These are phyloP conservation scores for Trichonephila clavipes DNA, from an alignment of 1,140 invertebrate genomes.

Conservation along the genomic window DNA sequence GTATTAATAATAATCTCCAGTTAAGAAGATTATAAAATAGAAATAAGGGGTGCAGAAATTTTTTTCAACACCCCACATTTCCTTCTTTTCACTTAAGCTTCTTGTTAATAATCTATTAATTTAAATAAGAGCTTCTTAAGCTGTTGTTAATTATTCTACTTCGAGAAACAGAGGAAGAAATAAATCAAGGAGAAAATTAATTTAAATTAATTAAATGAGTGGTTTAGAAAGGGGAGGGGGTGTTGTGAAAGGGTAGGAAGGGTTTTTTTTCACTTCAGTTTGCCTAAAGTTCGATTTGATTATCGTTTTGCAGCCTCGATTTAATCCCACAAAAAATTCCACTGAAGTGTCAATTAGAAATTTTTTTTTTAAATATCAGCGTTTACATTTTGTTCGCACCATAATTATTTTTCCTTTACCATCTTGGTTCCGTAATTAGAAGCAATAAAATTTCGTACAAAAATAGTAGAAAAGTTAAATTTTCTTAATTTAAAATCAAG, in stretches of 20 bases:
- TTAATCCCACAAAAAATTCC: constrained; percentile 20
- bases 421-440: not conserved
- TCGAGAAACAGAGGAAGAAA: not conserved
- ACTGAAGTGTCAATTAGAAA: not conserved
- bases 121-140: constrained; percentile 37
- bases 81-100: not conserved
- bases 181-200: constrained; percentile 62
- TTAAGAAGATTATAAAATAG: constrained; percentile 58
- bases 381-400: not conserved
- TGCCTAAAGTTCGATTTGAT: constrained; percentile 18
- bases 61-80: not conserved
- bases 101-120: constrained; percentile 60
- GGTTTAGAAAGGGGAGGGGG: not conserved
- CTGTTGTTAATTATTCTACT: constrained; percentile 65
- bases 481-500: not conserved
- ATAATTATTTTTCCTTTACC: not conserved
- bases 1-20: constrained; percentile 46
- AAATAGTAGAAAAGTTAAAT: not conserved
- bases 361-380: not conserved
- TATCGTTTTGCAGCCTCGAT: not conserved
- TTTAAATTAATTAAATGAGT: constrained; percentile 60
- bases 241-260: not conserved
- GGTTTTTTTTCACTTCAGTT: not conserved
- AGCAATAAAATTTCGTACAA: not conserved
- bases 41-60: not conserved